Evolutionary conservation across 2,797 vertebrate species (phyloP), one percentile per base, ranked within the genome.

Genomic region (Carapus acus): DNA sequence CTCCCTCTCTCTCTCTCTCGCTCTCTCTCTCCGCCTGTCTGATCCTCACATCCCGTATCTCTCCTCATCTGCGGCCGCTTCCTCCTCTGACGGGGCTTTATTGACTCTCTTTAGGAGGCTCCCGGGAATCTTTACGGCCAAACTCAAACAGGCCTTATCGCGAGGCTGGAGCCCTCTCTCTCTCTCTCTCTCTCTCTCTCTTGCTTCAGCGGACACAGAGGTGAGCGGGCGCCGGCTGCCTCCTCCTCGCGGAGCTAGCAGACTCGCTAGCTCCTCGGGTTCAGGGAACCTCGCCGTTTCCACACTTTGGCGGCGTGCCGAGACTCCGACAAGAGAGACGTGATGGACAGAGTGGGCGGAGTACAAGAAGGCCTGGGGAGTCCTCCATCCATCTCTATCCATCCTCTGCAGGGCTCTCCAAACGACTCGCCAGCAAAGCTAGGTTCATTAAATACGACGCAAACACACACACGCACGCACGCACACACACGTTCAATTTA

Each of bases 51-150:
- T 27, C 24, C 24, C 4, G 23, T 24, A 46, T 51, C 54, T 57
- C 21, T 47, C 27, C 31, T 15, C 47, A 42, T 39, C 18, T 18
- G 31, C 20, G 12, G 50, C 36, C 36, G 29, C 43, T 21, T 22
- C 41, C 60, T 41, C 23, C 42, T 71, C 45, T 65, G 55, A 7
- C 8, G 12, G 48, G 61, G 58, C 58, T 62, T 62, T 27, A 41
- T n/a, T n/a, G n/a, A 11, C 49, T 65, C 38, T 46, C 54, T 73
- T 59, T 38, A 64, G 39, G 53, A 36, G 45, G 50, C 51, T 64
- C 47, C 16, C 42, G 34, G 24, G 37, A 60, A 56, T 20, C 31
- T 37, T 44, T 54, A 49, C 64, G 21, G 60, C 44, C 58, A 62
- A 69, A 63, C 65, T 62, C 21, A 51, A 63, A 47, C 31, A 50